Evolutionary conservation across 1,140 invertebrate genomes (phyloP).

Genomic region (Hycleus phaleratus): DNA sequence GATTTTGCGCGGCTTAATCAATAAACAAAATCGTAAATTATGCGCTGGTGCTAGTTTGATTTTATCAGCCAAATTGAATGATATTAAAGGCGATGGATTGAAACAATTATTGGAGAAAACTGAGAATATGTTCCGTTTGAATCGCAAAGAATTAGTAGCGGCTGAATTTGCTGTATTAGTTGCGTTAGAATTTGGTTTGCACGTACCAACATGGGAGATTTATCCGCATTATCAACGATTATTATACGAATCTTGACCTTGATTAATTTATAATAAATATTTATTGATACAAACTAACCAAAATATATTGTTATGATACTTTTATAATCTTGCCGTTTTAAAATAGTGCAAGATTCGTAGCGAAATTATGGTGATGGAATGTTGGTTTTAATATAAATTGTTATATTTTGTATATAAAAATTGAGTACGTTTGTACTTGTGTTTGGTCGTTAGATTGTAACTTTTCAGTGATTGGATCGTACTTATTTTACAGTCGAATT

Average conservation of each 20-base stretch:
- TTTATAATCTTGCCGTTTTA: too few relatives aligned
- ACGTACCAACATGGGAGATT: slow-evolving; percentile 84
- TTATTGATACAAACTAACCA: too few relatives aligned
- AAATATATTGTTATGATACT: too few relatives aligned
- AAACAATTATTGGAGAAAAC: slow-evolving; percentile 86
- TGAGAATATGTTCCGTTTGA: slow-evolving; percentile 82
- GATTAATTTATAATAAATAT: background rate
- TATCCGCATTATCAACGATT: slow-evolving; percentile 92
- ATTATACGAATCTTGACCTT: slow-evolving; percentile 72
- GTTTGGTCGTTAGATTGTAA: too few relatives aligned
- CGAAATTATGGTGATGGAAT: too few relatives aligned
- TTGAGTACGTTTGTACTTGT: too few relatives aligned
- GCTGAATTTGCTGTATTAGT: slow-evolving; percentile 93
- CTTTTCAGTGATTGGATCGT: too few relatives aligned
- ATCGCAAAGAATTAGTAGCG: slow-evolving; percentile 81
- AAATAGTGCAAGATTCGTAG: too few relatives aligned
- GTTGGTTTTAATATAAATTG: too few relatives aligned
- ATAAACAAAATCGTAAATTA: slow-evolving; percentile 90
- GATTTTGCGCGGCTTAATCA: slow-evolving; percentile 85
- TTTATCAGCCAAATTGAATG: slow-evolving; percentile 92
- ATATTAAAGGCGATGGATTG: slow-evolving; percentile 84
- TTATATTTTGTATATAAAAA: too few relatives aligned
- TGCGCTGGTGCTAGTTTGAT: slow-evolving; percentile 92
- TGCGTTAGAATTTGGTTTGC: slow-evolving; percentile 88
- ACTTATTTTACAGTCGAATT: too few relatives aligned